Base-by-base conservation (phyloP, 2,888 invertebrate species). In the Chesias legatella region DNA sequence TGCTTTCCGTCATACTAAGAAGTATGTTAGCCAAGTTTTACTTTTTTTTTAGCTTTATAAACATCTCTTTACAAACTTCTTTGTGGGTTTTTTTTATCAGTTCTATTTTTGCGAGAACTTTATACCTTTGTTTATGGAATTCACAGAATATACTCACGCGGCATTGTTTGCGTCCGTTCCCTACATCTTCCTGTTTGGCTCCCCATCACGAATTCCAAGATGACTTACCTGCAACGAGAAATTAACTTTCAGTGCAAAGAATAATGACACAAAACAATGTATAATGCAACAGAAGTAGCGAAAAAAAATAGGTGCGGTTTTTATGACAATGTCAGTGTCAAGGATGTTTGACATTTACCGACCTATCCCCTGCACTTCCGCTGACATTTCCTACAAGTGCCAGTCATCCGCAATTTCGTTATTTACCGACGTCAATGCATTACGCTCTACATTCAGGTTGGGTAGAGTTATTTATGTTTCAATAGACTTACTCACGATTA, bases 151-250 rank as follows among this genome's bases (percentile, higher is more conserved):
- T 55, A 68, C 67, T 67, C 56, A 66, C 72, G 58, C 54, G 54
- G 26, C 40, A 30, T 51, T 53, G 50, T 49, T 53, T 48, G 44
- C 43, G 47, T 52, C 45, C 42, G 35, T 29, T 46, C 41, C 43
- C 30, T 51, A 43, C 46, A 43, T 43, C 49, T 49, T 58, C 50
- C 57, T 57, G 54, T 55, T 56, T 61, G 50, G 45, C 56, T 56
- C 56, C 51, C 47, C 51, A 43, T 45, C 43, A 29, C 58, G 53
- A 43, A 50, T 54, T 54, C 53, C 73, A 75, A 73, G 68, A 67
- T 58, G 63, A 77, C 82, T 83, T 83, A 83, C 82, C 82, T 83
- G 82, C 48, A 82, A 82, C 59, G 52, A 63, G 51, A 65, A 67
- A 36, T 38, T 9, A 21, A 25, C 13, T 8, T 41, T 58, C 33